A percentile compares a stretch with the other conserved stretches of the same genome.
Conservation (phyloP, 1,140 invertebrate species). For the Heliconius hewitsoni region DNA sequence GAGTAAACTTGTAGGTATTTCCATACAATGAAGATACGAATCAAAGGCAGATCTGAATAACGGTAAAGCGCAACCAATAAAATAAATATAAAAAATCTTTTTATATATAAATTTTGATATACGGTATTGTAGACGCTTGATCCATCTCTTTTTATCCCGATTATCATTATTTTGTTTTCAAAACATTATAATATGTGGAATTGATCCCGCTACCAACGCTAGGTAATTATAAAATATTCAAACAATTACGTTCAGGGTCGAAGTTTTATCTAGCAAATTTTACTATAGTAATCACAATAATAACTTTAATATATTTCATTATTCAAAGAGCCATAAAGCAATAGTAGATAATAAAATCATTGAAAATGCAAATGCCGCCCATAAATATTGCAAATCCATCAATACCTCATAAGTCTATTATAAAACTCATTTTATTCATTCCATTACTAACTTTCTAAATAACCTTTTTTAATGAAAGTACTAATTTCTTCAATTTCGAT, state of each 20-base stretch:
- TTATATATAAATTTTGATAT: too few species aligned
- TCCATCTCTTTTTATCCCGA: too few species aligned
- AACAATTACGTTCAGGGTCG: neutral
- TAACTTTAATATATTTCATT: neutral
- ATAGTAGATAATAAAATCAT: neutral
- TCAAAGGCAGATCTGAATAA: too few species aligned
- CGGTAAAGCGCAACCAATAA: too few species aligned
- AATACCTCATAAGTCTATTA: neutral
- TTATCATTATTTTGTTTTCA: too few species aligned
- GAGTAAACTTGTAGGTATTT: too few species aligned
- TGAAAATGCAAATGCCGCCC: neutral
- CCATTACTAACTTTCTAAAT: constrained; percentile 20
- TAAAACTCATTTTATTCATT: constrained; percentile 5
- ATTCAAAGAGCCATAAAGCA: neutral
- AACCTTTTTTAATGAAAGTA: constrained; percentile 19
- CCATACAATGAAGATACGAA: too few species aligned
- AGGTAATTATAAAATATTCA: neutral
- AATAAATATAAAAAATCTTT: too few species aligned
- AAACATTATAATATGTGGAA: too few species aligned
- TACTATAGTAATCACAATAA: neutral
- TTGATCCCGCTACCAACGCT: too few species aligned
- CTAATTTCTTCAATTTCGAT: constrained; percentile 14
- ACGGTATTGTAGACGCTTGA: too few species aligned
- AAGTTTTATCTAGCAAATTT: neutral
- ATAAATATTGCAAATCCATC: neutral